A percentile compares a stretch with the other conserved stretches of the same genome.
Evolutionary conservation across 2,888 invertebrate species (phyloP).

Genomic region (Euphydryas editha): DNA sequence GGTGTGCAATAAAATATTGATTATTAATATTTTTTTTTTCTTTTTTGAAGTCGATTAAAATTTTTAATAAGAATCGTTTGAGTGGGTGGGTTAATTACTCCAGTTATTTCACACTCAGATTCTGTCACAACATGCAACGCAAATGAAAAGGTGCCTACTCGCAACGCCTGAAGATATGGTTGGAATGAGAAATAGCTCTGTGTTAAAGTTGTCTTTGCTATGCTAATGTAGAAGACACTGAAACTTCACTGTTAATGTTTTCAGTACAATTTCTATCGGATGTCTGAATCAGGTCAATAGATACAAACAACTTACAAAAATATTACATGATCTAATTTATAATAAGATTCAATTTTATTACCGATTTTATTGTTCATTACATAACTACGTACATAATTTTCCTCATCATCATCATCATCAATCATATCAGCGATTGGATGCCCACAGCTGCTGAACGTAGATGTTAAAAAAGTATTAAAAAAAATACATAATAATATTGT

Average conservation of each 20-base stretch:
- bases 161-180: neutral
- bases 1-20: too few relatives aligned
- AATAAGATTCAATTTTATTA: neutral
- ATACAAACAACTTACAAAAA: neutral
- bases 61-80: too few relatives aligned
- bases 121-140: neutral
- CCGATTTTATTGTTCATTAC: too few relatives aligned
- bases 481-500: too few relatives aligned
- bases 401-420: too few relatives aligned
- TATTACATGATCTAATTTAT: neutral
- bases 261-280: neutral
- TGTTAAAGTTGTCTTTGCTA: conserved; percentile 11
- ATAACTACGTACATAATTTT: too few relatives aligned
- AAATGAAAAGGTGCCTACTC: neutral
- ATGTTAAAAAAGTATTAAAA: too few relatives aligned
- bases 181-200: conserved; percentile 1
- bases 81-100: neutral
- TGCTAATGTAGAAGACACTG: conserved; percentile 13
- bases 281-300: neutral
- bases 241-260: conserved; percentile 7
- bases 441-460: too few relatives aligned
- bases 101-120: neutral
- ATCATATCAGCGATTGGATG: too few relatives aligned
- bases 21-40: too few relatives aligned
- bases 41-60: too few relatives aligned